Percentiles rank a stretch among this genome's conserved stretches.
phyloP scores from a whole-genome alignment of 2,113 vertebrate genomes.

The Ariopsis seemanni region DNA sequence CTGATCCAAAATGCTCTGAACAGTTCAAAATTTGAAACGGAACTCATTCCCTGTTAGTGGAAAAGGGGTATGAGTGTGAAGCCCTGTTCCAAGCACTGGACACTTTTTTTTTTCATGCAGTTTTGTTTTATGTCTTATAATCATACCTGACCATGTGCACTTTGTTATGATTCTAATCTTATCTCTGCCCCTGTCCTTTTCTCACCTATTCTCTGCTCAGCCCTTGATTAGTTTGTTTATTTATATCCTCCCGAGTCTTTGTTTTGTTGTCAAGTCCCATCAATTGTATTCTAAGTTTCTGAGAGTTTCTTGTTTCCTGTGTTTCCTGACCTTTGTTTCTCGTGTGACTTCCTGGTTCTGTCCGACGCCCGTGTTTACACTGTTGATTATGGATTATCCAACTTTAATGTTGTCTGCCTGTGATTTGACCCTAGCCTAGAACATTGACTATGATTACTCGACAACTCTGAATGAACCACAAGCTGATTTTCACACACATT shows the following conservation, averaged over 20 bases:
- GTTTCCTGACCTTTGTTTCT: conserved; percentile 11
- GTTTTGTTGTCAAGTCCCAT: neutral
- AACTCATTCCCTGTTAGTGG: too few relatives aligned
- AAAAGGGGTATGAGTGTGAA: neutral
- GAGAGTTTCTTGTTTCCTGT: neutral
- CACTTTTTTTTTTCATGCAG: neutral
- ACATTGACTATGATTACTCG: neutral
- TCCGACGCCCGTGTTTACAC: neutral
- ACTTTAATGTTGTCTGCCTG: neutral
- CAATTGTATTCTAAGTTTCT: neutral
- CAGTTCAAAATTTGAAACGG: too few relatives aligned
- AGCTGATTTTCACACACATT: neutral
- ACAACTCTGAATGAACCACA: neutral
- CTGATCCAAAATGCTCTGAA: too few relatives aligned
- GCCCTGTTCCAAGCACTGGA: neutral
- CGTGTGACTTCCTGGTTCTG: neutral
- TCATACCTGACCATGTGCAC: neutral
- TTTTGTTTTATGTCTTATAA: neutral
- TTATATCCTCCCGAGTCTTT: neutral
- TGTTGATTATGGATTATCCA: neutral
- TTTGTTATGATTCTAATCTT: neutral
- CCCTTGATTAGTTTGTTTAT: neutral
- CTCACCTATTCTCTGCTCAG: neutral
- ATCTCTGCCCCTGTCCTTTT: neutral
- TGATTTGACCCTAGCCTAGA: neutral